These are phyloP conservation scores for Aplochiton taeniatus DNA, from an alignment of 2,797 vertebrate genomes.

Conservation along the genomic window DNA sequence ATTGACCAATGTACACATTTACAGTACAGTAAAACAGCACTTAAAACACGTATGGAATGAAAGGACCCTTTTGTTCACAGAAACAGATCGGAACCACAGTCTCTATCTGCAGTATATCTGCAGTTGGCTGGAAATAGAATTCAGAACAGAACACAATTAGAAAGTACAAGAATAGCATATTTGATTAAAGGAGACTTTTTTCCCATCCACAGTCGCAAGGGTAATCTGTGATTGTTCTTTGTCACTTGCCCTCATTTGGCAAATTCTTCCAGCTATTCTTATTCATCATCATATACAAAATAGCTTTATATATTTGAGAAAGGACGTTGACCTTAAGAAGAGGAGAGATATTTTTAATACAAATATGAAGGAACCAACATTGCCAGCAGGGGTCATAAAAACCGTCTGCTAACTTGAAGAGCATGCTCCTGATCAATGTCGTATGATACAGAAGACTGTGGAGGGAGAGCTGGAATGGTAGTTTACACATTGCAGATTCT, in stretches of 20 bases:
- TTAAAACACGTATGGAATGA: conserved; percentile 74
- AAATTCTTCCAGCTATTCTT: conserved; percentile 37
- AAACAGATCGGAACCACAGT: conserved; percentile 82
- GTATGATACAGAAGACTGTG: too few relatives aligned
- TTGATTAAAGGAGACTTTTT: conserved; percentile 69
- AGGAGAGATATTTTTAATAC: conserved; percentile 49
- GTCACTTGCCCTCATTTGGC: conserved; percentile 53
- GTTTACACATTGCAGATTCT: too few relatives aligned
- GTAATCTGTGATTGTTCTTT: conserved; percentile 69
- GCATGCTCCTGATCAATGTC: background rate
- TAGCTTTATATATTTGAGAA: conserved; percentile 58
- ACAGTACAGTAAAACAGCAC: conserved; percentile 80
- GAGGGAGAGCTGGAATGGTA: too few relatives aligned
- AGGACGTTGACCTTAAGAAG: conserved; percentile 33
- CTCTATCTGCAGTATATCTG: conserved; percentile 79
- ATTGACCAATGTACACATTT: conserved; percentile 74
- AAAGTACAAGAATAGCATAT: conserved; percentile 79
- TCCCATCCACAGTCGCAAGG: conserved; percentile 56
- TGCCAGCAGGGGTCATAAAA: conserved; percentile 41
- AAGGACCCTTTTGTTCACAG: conserved; percentile 67
- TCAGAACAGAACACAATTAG: conserved; percentile 76
- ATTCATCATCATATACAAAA: conserved; percentile 71
- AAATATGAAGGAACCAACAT: conserved; percentile 53
- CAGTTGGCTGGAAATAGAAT: conserved; percentile 68
- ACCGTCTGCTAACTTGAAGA: conserved; percentile 47